Evolutionary conservation across 2,113 vertebrate genomes (phyloP), one percentile per base, ranked within the genome.

Genomic region (Chauna torquata): DNA sequence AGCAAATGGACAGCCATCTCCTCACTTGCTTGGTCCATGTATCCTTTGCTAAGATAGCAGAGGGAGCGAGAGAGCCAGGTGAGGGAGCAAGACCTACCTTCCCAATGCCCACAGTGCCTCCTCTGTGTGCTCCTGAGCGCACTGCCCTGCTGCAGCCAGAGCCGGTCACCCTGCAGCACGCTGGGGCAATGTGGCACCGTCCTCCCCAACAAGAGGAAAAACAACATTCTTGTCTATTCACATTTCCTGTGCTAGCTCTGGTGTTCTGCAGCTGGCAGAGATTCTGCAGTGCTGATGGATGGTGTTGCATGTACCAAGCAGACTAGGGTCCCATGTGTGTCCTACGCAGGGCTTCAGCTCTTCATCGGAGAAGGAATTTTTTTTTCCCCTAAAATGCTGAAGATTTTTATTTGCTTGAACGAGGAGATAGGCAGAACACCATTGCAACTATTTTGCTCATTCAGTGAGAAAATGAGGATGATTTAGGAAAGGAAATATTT

Each of bases 131-230:
- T 44, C 49, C 3, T 30, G 0, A 27, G 22, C 27, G 38, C 22
- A 4, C 70, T 82, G 62, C 22, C 22, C 15, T 2, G 34, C 2
- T 54, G 1, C 1, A 3, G 17, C 20, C 59, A 30, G 24, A 12
- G 13, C 0, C 1, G 71, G 14, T 55, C 47, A 36, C 25, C 18
- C 36, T 2, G 0, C 20, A 16, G 42, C 1, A 0, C 12, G 27
- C 14, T 10, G 2, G n/a, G 38, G 7, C 38, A 65, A 34, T 20
- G 3, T 11, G 38, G 12, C 24, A 10, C 14, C 1, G 0, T 8
- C 34, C 6, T 23, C 1, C 0, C 40, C 36, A 32, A 40, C 1
- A 0, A 20, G 49, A 28, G 19, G 34, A 34, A 15, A 42, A 32
- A 17, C 23, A 7, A 4, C 38, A 47, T 17, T 40, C 24, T 27